A percentile compares a stretch with the other conserved stretches of the same genome.
These are phyloP conservation scores for Pheosia gnoma DNA, from an alignment of 2,888 invertebrate genomes.

Conservation along the genomic window DNA sequence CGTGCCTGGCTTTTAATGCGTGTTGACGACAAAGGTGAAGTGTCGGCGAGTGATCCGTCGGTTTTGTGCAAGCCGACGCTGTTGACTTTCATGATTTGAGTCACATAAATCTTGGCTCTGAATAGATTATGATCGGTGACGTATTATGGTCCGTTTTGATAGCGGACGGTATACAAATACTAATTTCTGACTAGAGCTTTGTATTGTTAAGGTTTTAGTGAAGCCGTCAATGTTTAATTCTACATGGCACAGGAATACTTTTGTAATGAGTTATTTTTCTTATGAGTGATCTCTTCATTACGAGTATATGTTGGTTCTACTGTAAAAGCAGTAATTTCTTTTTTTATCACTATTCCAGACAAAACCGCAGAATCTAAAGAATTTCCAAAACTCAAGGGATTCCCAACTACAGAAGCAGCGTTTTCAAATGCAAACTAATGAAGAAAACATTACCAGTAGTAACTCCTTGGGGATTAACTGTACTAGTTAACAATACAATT, in stretches of 20 bases:
- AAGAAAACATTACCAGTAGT: constrained; percentile 42
- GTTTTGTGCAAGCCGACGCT: constrained; percentile 73
- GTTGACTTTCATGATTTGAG: constrained; percentile 70
- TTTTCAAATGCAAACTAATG: constrained; percentile 51
- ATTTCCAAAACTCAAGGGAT: constrained; percentile 7
- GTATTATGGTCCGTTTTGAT: constrained; percentile 27
- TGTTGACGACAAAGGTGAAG: constrained; percentile 80
- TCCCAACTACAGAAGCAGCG: constrained; percentile 34
- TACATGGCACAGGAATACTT: no score
- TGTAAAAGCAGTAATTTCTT: no score
- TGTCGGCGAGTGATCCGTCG: constrained; percentile 72
- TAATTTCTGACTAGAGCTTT: constrained; percentile 18
- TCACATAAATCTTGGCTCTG: constrained; percentile 63
- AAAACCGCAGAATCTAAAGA: constrained; percentile 12
- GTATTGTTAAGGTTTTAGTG: neutral
- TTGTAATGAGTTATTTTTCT: no score
- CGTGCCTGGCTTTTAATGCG: constrained; percentile 53
- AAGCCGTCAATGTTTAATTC: neutral
- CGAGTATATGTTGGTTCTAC: no score
- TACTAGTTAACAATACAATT: constrained; percentile 16
- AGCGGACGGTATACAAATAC: constrained; percentile 26
- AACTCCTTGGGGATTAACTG: constrained; percentile 27
- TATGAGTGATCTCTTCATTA: no score
- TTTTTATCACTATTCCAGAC: neutral
- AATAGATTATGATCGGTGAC: constrained; percentile 58